Evolutionary conservation across 2,888 invertebrate species (phyloP).

Genomic region (Polydrusus pterygomalis): DNA sequence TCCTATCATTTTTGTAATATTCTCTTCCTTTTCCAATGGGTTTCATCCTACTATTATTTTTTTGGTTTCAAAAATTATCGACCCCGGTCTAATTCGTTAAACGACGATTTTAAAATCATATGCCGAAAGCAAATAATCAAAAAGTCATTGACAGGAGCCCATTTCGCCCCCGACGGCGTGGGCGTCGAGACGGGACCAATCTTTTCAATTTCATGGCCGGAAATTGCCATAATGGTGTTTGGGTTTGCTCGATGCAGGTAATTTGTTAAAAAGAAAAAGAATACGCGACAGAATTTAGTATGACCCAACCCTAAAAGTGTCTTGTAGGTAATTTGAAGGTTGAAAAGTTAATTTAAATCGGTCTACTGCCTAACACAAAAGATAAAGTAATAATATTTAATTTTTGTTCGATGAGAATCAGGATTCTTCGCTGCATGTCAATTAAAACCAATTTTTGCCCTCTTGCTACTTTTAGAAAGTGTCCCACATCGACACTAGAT

Average conservation of each 20-base stretch:
- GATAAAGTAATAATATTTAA: no score
- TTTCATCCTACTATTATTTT: no score
- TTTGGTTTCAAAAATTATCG: no score
- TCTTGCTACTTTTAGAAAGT: no score
- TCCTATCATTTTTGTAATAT: no score
- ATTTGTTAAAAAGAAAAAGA: constrained; percentile 29
- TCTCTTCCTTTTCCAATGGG: no score
- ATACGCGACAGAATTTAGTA: neutral
- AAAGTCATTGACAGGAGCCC: constrained; percentile 35
- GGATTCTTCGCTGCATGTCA: no score
- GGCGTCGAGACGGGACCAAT: constrained; percentile 27
- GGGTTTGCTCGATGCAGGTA: constrained; percentile 16
- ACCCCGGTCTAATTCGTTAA: neutral
- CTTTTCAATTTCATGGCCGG: constrained; percentile 43
- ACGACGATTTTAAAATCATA: neutral
- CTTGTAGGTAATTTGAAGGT: neutral
- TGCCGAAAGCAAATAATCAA: constrained; percentile 38
- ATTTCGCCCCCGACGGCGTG: constrained; percentile 30
- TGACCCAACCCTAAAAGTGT: constrained; percentile 5
- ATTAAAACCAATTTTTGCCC: no score
- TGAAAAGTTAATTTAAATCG: no score
- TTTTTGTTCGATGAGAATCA: no score
- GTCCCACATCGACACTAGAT: no score
- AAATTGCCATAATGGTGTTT: constrained; percentile 41
- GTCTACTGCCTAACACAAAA: no score